Evolutionary conservation across 2,113 vertebrate species (phyloP).

Genomic region (Triplophysa dalaica): DNA sequence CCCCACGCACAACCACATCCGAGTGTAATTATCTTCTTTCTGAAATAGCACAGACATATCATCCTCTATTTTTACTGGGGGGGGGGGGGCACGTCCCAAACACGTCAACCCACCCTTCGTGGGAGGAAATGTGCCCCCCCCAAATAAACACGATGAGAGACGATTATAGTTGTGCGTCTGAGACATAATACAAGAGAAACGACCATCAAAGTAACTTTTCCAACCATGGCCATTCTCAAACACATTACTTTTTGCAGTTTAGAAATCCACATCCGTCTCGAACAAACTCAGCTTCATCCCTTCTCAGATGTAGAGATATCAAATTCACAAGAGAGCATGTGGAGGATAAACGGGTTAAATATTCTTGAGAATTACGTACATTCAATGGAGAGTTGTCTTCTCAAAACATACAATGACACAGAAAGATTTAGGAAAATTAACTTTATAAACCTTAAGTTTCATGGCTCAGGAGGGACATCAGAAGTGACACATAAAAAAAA

Average conservation of each 20-base stretch:
- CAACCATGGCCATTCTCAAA: neutral
- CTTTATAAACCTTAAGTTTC: slow-evolving; percentile 17
- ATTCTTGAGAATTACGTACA: too few relatives aligned
- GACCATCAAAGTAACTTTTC: too few relatives aligned
- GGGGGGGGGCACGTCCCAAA: slow-evolving; percentile 18
- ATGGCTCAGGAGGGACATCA: neutral
- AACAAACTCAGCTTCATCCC: too few relatives aligned
- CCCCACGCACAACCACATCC: slow-evolving; percentile 30
- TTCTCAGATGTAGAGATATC: neutral
- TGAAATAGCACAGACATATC: slow-evolving; percentile 39
- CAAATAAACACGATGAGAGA: neutral
- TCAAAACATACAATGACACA: neutral
- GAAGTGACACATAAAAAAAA: neutral
- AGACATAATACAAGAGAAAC: neutral
- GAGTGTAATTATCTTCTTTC: slow-evolving; percentile 31
- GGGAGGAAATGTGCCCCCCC: slow-evolving; percentile 9
- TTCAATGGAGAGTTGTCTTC: neutral
- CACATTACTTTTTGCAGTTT: too few relatives aligned
- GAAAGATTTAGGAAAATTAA: neutral
- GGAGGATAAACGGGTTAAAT: too few relatives aligned
- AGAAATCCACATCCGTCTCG: too few relatives aligned
- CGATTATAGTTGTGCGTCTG: slow-evolving; percentile 11
- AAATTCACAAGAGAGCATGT: neutral
- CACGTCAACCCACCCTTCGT: slow-evolving; percentile 12
- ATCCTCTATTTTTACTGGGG: neutral